A percentile compares a stretch with the other conserved stretches of the same genome.
These are phyloP conservation scores for Baccha elongata DNA, from an alignment of 2,888 invertebrate species.

Conservation along the genomic window DNA sequence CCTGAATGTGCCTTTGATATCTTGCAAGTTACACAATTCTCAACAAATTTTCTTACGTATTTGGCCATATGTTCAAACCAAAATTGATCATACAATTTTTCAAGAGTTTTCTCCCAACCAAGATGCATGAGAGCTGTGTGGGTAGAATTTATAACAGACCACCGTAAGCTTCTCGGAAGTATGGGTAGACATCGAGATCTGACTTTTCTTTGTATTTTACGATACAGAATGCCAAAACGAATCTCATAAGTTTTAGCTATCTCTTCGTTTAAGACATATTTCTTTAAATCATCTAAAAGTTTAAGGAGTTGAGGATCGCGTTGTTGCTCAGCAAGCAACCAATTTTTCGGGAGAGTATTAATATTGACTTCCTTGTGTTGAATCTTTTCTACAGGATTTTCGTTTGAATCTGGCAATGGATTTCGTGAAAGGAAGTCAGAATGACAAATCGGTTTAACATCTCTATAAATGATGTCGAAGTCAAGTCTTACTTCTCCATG, in stretches of 20 bases:
- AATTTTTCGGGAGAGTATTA: not conserved
- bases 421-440: slow-evolving; percentile 38
- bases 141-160: slow-evolving; percentile 16
- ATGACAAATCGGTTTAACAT: slow-evolving; percentile 35
- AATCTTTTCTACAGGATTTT: not conserved
- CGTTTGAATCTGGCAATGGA: not conserved
- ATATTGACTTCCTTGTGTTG: slow-evolving; percentile 1
- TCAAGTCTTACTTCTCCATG: slow-evolving; percentile 48
- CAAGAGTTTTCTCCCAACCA: slow-evolving; percentile 1
- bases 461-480: slow-evolving; percentile 33
- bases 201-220: slow-evolving; percentile 20
- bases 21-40: slow-evolving; percentile 18
- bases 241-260: slow-evolving; percentile 24
- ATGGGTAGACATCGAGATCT: slow-evolving; percentile 8
- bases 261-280: slow-evolving; percentile 1
- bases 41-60: slow-evolving; percentile 12
- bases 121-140: not conserved
- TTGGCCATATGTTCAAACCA: slow-evolving; percentile 13
- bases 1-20: slow-evolving; percentile 48
- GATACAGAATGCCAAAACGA: slow-evolving; percentile 18
- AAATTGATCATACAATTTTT: not conserved
- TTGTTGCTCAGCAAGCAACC: slow-evolving; percentile 19
- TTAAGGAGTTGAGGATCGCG: slow-evolving; percentile 2
- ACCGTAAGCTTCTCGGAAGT: not conserved
- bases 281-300: slow-evolving; percentile 5